Conservation (phyloP, 2,888 invertebrate species). For the Seladonia tumulorum region DNA sequence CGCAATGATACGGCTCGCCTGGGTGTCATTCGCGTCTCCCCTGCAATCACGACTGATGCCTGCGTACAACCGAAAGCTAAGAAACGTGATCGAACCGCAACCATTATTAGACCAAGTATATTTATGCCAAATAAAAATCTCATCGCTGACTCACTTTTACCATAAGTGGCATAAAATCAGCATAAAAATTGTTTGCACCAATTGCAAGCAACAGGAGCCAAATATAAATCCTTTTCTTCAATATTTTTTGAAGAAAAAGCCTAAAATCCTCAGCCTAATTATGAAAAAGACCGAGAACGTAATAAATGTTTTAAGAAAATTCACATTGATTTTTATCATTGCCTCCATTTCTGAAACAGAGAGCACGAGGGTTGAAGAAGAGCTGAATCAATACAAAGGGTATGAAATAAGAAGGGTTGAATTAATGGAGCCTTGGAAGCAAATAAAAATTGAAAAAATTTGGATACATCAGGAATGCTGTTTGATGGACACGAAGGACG, state of each 20-base stretch:
- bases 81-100: not conserved
- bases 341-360: not conserved
- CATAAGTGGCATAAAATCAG: no score
- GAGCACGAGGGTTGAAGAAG: not conserved
- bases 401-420: not conserved
- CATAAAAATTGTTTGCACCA: no score
- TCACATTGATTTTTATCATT: not conserved
- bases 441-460: not conserved
- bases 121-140: not conserved
- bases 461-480: not conserved
- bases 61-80: not conserved
- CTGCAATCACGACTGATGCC: not conserved
- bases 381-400: not conserved
- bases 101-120: not conserved
- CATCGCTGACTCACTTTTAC: no score
- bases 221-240: no score
- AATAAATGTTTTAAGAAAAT: not conserved
- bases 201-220: no score
- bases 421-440: not conserved
- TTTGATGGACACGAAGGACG: not conserved
- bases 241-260: no score
- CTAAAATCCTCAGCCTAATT: not conserved
- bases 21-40: not conserved
- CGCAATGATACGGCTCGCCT: not conserved
- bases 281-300: not conserved